These are phyloP conservation scores for Charanyca ferruginea DNA, from an alignment of 2,888 invertebrate genomes.

Conservation along the genomic window DNA sequence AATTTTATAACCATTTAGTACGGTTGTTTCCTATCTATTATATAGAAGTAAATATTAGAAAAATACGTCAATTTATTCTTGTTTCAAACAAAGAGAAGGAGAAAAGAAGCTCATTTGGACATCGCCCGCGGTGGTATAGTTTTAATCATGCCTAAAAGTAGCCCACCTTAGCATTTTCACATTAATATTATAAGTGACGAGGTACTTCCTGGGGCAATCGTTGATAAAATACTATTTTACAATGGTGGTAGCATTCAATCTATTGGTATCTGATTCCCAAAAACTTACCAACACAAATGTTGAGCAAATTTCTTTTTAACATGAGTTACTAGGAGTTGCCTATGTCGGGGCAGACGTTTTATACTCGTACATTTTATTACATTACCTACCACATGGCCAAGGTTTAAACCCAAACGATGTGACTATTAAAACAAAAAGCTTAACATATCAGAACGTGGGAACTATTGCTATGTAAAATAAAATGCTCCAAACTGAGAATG, in stretches of 20 bases:
- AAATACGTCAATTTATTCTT: conserved; percentile 62
- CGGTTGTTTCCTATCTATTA: conserved; percentile 65
- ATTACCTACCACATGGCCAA: conserved; percentile 7
- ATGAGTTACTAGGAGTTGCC: conserved; percentile 20
- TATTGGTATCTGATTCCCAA: conserved; percentile 54
- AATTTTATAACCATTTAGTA: conserved; percentile 68
- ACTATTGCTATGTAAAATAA: conserved; percentile 44
- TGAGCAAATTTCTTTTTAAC: conserved; percentile 45
- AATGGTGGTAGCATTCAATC: conserved; percentile 40
- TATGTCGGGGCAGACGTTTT: conserved; percentile 31
- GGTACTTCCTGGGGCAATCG: conserved; percentile 31
- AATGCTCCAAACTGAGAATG: conserved; percentile 57
- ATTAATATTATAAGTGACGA: conserved; percentile 20
- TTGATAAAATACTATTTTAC: conserved; percentile 47
- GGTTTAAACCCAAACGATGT: conserved; percentile 29
- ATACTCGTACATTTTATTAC: conserved; percentile 41
- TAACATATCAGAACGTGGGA: conserved; percentile 30
- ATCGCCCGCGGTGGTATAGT: conserved; percentile 57
- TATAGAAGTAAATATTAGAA: conserved; percentile 67
- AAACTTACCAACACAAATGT: conserved; percentile 38
- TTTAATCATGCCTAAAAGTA: conserved; percentile 39
- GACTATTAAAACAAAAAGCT: conserved; percentile 11
- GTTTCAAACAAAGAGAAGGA: conserved; percentile 33
- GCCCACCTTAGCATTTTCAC: conserved; percentile 24
- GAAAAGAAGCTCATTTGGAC: conserved; percentile 46